A percentile compares a stretch with the other conserved stretches of the same genome.
Evolutionary conservation across 2,888 invertebrate genomes (phyloP).

Genomic region (Cryptus armator): DNA sequence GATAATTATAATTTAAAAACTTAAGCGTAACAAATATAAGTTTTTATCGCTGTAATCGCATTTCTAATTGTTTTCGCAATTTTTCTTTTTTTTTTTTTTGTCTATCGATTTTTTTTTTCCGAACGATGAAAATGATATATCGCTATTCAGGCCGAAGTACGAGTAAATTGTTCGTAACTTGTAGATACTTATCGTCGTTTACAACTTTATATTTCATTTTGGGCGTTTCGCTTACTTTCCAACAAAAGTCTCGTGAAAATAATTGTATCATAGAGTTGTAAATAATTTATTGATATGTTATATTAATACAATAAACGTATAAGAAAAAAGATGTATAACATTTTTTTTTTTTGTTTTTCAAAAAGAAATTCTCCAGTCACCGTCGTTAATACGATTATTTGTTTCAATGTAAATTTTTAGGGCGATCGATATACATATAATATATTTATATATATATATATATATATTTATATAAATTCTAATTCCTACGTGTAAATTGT

Average conservation of each 20-base stretch:
- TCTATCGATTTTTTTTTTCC: no score
- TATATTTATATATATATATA: slow-evolving; percentile 30
- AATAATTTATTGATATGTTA: slow-evolving; percentile 83
- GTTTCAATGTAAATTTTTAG: slow-evolving; percentile 68
- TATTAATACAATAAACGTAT: slow-evolving; percentile 80
- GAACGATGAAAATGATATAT: no score
- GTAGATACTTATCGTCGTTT: no score
- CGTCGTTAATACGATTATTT: slow-evolving; percentile 73
- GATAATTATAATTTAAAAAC: background rate
- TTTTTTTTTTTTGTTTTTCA: slow-evolving; percentile 26
- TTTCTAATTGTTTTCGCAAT: slow-evolving; percentile 37
- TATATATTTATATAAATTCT: slow-evolving; percentile 48
- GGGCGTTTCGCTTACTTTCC: slow-evolving; percentile 9
- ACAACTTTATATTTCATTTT: slow-evolving; percentile 11
- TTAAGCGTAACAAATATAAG: background rate
- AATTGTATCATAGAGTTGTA: slow-evolving; percentile 78
- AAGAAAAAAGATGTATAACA: slow-evolving; percentile 74
- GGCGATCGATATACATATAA: slow-evolving; percentile 32
- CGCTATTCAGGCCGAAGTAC: no score
- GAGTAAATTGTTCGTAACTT: no score
- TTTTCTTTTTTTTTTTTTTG: slow-evolving; percentile 4
- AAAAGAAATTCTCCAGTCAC: slow-evolving; percentile 74
- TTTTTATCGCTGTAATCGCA: slow-evolving; percentile 18
- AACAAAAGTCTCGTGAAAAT: slow-evolving; percentile 53
- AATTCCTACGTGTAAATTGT: slow-evolving; percentile 57